Percentiles rank a stretch among this genome's conserved stretches.
These are phyloP conservation scores for Mamestra brassicae DNA, from an alignment of 2,888 invertebrate genomes.

Conservation along the genomic window DNA sequence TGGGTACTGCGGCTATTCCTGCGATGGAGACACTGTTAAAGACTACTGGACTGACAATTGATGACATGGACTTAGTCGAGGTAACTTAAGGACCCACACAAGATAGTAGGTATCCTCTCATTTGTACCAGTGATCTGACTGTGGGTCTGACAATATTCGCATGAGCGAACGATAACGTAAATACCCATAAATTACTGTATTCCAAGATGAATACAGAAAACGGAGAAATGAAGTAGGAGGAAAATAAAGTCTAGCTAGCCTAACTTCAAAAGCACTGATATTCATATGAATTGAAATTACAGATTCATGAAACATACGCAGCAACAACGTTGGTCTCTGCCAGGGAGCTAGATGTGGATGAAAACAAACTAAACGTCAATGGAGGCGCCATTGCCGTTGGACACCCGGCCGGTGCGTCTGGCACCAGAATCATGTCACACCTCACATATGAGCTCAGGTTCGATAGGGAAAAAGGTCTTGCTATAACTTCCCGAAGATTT, in stretches of 20 bases:
- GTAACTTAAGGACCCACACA: neutral
- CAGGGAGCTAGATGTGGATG: slow-evolving; percentile 96
- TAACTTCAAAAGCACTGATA: no score
- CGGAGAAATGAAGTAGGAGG: no score
- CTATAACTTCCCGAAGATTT: no score
- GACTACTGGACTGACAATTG: slow-evolving; percentile 16
- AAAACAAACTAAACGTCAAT: slow-evolving; percentile 96
- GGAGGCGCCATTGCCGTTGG: slow-evolving; percentile 98
- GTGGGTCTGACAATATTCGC: no score
- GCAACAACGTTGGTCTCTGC: slow-evolving; percentile 81
- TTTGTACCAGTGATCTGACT: neutral
- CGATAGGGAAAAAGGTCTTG: neutral
- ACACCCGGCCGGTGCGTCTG: slow-evolving; percentile 98
- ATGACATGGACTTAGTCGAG: slow-evolving; percentile 38
- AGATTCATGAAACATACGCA: slow-evolving; percentile 94
- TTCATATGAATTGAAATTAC: neutral
- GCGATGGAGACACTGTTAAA: slow-evolving; percentile 20
- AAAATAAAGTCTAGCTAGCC: no score
- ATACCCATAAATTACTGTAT: no score
- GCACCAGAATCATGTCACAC: slow-evolving; percentile 91
- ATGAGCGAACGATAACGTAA: no score
- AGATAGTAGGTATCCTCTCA: neutral
- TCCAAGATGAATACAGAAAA: no score
- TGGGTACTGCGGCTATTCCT: slow-evolving; percentile 22
- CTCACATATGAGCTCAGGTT: slow-evolving; percentile 41